phyloP scores from a whole-genome alignment of 1,140 invertebrate species.

The Conus betulinus region DNA sequence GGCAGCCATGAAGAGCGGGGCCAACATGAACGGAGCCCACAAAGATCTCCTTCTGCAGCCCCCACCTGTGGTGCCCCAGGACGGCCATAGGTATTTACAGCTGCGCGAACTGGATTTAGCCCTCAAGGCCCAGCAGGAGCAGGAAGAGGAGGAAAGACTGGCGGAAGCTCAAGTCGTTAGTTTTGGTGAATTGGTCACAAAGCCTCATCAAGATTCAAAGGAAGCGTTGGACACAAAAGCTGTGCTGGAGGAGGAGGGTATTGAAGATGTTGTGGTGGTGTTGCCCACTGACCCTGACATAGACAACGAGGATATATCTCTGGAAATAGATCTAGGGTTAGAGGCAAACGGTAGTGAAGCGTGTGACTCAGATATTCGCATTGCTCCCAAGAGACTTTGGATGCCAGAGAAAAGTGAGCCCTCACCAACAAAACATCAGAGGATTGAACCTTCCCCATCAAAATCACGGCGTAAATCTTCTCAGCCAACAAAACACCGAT shows the following conservation, averaged over 20 bases:
- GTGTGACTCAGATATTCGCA: conserved; percentile 49
- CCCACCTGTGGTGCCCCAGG: background rate
- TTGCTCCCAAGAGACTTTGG: conserved; percentile 58
- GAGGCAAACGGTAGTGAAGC: conserved; percentile 40
- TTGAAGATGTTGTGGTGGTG: conserved; percentile 66
- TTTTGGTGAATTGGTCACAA: background rate
- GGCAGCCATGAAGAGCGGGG: conserved; percentile 8
- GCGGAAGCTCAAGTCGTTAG: background rate
- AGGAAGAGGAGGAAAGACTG: conserved; percentile 11
- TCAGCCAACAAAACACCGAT: conserved; percentile 42
- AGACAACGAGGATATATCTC: conserved; percentile 33
- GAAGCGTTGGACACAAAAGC: conserved; percentile 41
- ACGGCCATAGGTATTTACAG: background rate
- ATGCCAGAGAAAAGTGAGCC: conserved; percentile 49
- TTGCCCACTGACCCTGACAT: conserved; percentile 65
- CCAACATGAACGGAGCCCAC: background rate
- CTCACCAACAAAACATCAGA: conserved; percentile 37
- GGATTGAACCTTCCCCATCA: conserved; percentile 33
- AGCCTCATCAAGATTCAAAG: conserved; percentile 5
- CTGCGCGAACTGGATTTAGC: background rate
- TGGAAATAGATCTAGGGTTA: conserved; percentile 15
- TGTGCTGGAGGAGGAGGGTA: conserved; percentile 61
- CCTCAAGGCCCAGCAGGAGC: background rate
- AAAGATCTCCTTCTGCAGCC: background rate
- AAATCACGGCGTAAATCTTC: conserved; percentile 60